Evolutionary conservation across 2,797 vertebrate genomes (phyloP).

Genomic region (Tachyglossus aculeatus): DNA sequence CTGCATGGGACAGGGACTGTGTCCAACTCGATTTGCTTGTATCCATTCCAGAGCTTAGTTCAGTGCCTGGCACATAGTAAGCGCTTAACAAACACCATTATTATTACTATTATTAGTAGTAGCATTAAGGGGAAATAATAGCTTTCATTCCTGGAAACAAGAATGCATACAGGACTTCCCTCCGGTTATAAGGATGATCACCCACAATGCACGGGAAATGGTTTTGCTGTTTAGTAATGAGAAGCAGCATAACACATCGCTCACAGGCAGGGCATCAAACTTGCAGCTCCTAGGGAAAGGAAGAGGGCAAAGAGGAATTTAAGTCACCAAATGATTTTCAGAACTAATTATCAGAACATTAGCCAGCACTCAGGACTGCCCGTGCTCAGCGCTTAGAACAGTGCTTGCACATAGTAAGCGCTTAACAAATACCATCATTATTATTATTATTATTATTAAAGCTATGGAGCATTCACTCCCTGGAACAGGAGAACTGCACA

Average conservation of each 20-base stretch:
- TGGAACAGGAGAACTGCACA: neutral
- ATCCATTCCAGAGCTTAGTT: no score
- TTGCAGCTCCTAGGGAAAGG: constrained; percentile 63
- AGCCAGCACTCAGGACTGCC: constrained; percentile 56
- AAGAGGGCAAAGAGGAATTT: constrained; percentile 58
- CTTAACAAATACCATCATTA: no score
- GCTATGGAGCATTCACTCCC: constrained; percentile 35
- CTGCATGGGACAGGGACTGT: no score
- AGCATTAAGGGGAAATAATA: constrained; percentile 46
- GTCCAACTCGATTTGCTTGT: no score
- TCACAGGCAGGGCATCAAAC: constrained; percentile 49
- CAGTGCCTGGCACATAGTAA: no score
- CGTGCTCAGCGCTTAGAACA: no score
- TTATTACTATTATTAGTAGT: no score
- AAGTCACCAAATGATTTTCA: constrained; percentile 54
- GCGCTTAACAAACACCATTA: no score
- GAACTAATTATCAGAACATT: constrained; percentile 60
- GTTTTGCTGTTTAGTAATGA: constrained; percentile 53
- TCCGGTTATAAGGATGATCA: constrained; percentile 40
- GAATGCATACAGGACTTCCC: constrained; percentile 39
- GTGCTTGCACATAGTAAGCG: no score
- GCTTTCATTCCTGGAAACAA: neutral
- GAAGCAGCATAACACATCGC: constrained; percentile 50
- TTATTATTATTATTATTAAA: no score
- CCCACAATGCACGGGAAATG: constrained; percentile 62